Base-by-base conservation (phyloP, 92 coral and sea anemone species). In the Porites rus region DNA sequence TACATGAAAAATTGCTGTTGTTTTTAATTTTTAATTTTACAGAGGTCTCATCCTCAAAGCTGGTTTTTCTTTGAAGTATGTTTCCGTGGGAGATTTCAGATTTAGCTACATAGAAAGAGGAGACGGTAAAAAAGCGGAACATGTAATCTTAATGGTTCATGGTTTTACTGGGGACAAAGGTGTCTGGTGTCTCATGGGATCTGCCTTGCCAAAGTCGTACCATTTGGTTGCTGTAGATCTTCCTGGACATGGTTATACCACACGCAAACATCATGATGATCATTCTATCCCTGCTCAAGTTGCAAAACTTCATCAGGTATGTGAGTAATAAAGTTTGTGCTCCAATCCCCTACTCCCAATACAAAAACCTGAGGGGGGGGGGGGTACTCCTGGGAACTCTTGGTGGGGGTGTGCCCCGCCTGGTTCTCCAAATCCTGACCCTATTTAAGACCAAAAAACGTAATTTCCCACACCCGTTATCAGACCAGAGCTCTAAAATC, bases 161-260 rank as follows among this genome's bases (percentile, higher is more conserved):
- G 99, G 99, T 14, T 97, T 97, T 88, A 79, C 94, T 1, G 92
- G 94, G 9, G 92, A 93, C 43, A 97, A 95, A 74, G 97, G 89
- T 65, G 83, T 85, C 10, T 97, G 93, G 96, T 92, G 95, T 74
- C 90, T 87, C 20, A 75, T 95, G 87, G 89, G 94, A 1, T 59
- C 83, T 65, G 92, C 83, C 3, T 43, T 97, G 20, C 99, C 99
- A 22, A 75, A 56, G 75, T 74, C 96, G 8, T 84, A 75, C 31
- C 98, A 97, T 67, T 64, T 97, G 25, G 79, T 97, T 60, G 94
- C 96, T 4, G 62, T 97, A 11, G 99, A 97, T 72, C 91, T 97
- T 9, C 99, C 99, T 53, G 99, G 99, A 19, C 99, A 97, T 88
- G 99, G 99, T 19, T 88, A 93, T n/a, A 91, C 93, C 12, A 94